phyloP scores from a whole-genome alignment of 2,797 vertebrate genomes.

The Lutjanus argentimaculatus region DNA sequence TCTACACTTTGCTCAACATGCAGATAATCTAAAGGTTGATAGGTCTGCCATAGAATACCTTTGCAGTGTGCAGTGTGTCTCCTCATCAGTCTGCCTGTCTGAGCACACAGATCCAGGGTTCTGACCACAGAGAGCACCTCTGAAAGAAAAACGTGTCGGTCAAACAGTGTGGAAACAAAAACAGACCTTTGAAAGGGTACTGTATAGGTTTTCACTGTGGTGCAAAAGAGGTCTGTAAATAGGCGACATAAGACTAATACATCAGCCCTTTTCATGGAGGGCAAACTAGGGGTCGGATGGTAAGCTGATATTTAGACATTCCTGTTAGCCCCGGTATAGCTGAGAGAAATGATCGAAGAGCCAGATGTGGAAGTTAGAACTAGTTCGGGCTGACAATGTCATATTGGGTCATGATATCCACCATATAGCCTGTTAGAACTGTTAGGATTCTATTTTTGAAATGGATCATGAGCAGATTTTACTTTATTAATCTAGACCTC shows the following conservation, averaged over 20 bases:
- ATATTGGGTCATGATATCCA: constrained; percentile 34
- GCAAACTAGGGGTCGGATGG: constrained; percentile 61
- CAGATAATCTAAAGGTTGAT: neutral
- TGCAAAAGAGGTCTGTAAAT: constrained; percentile 52
- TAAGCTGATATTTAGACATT: constrained; percentile 74
- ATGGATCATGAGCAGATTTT: constrained; percentile 12
- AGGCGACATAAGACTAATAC: constrained; percentile 60
- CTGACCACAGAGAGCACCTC: constrained; percentile 35
- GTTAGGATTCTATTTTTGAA: constrained; percentile 28
- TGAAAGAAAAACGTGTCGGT: constrained; percentile 44
- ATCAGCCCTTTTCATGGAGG: constrained; percentile 70
- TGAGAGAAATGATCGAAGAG: constrained; percentile 57
- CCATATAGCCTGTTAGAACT: constrained; percentile 9
- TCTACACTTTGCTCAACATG: constrained; percentile 3
- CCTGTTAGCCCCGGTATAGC: constrained; percentile 53
- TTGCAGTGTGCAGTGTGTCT: constrained; percentile 37
- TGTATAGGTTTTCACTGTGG: constrained; percentile 63
- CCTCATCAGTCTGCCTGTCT: constrained; percentile 12
- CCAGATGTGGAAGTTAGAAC: constrained; percentile 75
- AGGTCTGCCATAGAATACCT: constrained; percentile 8
- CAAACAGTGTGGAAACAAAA: constrained; percentile 71
- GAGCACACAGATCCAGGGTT: constrained; percentile 46
- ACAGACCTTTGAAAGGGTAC: constrained; percentile 52
- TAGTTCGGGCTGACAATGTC: constrained; percentile 47
- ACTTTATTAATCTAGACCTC: neutral